Conservation (phyloP, 1,140 invertebrate species). For the Batillaria attramentaria region DNA sequence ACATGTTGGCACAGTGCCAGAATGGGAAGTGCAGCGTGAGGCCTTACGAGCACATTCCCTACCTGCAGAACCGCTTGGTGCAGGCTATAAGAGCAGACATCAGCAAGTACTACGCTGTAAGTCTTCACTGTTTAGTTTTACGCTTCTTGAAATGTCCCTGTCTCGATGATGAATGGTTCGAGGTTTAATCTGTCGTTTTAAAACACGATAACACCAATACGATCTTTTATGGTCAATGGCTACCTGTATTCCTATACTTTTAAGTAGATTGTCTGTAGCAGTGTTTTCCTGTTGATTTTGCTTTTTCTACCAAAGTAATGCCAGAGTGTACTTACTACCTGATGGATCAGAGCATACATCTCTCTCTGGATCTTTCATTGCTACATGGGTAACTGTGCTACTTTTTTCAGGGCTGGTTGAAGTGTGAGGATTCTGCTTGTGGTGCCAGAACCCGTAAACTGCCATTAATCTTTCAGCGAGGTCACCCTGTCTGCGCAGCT, state of each 20-base stretch:
- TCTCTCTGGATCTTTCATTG: neutral
- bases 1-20: constrained; percentile 54
- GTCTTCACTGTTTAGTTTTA: neutral
- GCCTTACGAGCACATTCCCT: constrained; percentile 78
- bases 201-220: neutral
- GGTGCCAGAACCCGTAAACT: constrained; percentile 79
- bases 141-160: neutral
- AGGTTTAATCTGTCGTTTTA: neutral
- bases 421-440: constrained; percentile 92
- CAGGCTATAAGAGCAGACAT: constrained; percentile 79
- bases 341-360: neutral
- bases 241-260: too few species aligned
- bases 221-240: too few species aligned
- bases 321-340: too few species aligned
- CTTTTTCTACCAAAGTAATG: too few species aligned
- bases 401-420: constrained; percentile 78
- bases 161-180: neutral
- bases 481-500: constrained; percentile 82
- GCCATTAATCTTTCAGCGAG: constrained; percentile 76
- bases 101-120: constrained; percentile 81
- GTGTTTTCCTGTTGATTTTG: too few species aligned
- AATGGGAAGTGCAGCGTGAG: constrained; percentile 66
- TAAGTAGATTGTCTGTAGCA: too few species aligned
- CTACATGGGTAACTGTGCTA: neutral
- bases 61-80: constrained; percentile 82